A percentile compares a stretch with the other conserved stretches of the same genome.
These are phyloP conservation scores for Xyliphius kryptos DNA, from an alignment of 2,113 vertebrate species.

Conservation along the genomic window DNA sequence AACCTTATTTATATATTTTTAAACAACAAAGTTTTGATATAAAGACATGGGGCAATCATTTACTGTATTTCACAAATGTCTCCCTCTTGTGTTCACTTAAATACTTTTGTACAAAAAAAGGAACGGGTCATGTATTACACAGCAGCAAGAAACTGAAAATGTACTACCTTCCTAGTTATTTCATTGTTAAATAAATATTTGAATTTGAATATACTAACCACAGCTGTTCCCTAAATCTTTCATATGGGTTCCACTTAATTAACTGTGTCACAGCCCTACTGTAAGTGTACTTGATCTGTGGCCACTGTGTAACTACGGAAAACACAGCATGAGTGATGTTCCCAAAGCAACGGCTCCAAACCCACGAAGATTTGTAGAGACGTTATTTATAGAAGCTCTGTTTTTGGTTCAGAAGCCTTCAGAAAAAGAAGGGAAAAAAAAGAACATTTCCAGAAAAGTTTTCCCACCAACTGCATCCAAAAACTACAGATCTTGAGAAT, in stretches of 20 bases:
- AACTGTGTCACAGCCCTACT: background rate
- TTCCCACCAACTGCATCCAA: too few species aligned
- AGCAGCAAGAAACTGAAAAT: too few species aligned
- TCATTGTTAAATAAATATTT: too few species aligned
- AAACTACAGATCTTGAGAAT: too few species aligned
- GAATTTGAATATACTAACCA: background rate
- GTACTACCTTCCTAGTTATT: too few species aligned
- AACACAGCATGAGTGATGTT: constrained; percentile 35
- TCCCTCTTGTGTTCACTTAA: constrained; percentile 51
- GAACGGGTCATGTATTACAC: too few species aligned
- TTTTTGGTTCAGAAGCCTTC: constrained; percentile 29
- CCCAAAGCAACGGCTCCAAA: constrained; percentile 47
- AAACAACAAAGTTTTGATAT: too few species aligned
- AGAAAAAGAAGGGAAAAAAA: constrained; percentile 5
- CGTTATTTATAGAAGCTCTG: constrained; percentile 35
- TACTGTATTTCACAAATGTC: constrained; percentile 38
- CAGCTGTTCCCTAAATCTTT: background rate
- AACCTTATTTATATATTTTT: background rate
- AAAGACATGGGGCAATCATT: too few species aligned
- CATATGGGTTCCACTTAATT: background rate
- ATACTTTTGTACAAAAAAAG: too few species aligned
- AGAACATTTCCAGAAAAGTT: background rate
- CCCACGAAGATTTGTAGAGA: constrained; percentile 30
- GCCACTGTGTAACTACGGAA: constrained; percentile 20
- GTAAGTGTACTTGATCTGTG: constrained; percentile 14